Percentiles rank a stretch among this genome's conserved stretches.
Evolutionary conservation across 1,140 invertebrate species (phyloP).

Genomic region (Thaumatotibia leucotreta): DNA sequence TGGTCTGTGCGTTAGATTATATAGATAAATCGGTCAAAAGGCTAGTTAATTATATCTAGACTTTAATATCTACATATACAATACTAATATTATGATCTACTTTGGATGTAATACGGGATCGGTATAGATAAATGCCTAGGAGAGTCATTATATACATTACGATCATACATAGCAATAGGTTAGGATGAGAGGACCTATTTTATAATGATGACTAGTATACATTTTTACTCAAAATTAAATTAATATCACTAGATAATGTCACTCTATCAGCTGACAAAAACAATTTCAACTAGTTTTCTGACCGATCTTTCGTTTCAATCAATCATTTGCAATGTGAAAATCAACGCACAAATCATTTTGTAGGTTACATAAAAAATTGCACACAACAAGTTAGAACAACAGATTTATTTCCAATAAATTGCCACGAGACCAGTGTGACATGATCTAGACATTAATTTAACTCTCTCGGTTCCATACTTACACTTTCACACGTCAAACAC

Average conservation of each 20-base stretch:
- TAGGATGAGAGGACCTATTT: conserved; percentile 39
- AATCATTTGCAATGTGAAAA: conserved; percentile 20
- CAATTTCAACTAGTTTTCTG: conserved; percentile 57
- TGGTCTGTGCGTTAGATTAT: conserved; percentile 59
- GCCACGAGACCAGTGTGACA: conserved; percentile 74
- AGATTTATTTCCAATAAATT: conserved; percentile 75
- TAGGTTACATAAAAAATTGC: conserved; percentile 63
- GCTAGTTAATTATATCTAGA: conserved; percentile 56
- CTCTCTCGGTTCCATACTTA: conserved; percentile 63
- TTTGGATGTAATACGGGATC: conserved; percentile 32
- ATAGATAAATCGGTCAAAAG: conserved; percentile 74
- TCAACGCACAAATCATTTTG: conserved; percentile 54
- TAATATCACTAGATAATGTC: conserved; percentile 77
- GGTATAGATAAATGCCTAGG: conserved; percentile 10
- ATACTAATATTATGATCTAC: conserved; percentile 33
- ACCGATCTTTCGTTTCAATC: conserved; percentile 49
- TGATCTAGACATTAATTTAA: conserved; percentile 76
- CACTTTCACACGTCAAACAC: conserved; percentile 70
- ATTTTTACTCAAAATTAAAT: conserved; percentile 71
- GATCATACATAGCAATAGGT: conserved; percentile 32
- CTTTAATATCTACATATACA: conserved; percentile 48
- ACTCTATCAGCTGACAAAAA: conserved; percentile 55
- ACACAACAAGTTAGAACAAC: conserved; percentile 70
- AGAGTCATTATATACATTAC: conserved; percentile 19
- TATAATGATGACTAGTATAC: conserved; percentile 67